Base-by-base conservation (phyloP, 2,113 vertebrate genomes). In the Saimiri boliviensis region DNA sequence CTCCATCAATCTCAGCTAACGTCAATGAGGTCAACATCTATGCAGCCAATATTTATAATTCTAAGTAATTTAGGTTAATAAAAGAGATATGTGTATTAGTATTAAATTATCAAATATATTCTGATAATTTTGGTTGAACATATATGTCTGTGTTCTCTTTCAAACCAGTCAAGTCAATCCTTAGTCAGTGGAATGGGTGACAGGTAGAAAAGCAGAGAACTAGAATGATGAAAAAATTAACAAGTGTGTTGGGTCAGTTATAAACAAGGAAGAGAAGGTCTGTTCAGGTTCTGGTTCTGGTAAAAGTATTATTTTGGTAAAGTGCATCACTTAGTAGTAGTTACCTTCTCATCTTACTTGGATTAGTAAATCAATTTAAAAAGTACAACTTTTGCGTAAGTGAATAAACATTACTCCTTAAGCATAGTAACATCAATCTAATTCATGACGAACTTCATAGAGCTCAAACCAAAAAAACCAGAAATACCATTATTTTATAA, bases 401-500 rank as follows among this genome's bases (percentile, higher is more conserved):
- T 27, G 89, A 92, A 77, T 73, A 85, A 89, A 37, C 40, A 87
- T 71, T 32, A 84, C 11, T 71, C 70, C 30, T 92, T 58, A 79
- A 14, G 16, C 52, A 73, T 11, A 92, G 21, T 80, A 83, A 90
- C 40, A 85, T 73, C 63, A 25, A 85, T 63, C 12, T 63, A 63
- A 63, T 63, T 32, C 12, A 52, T 10, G 42, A 71, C 23, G 4
- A 68, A 93, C 58, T 95, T 85, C 63, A 70, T 2, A 84, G 21
- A 30, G 40, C 35, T 47, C n/a, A 84, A 94, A 76, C 6, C 10
- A 82, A 81, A 87, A 68, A 47, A 54, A 4, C 21, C 25, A 86
- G 60, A 68, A 70, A 79, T 45, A 84, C 0, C 25, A 23, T 88
- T 95, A 92, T 27, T 95, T 92, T 94, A 79, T 17, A 84, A 94